A percentile compares a stretch with the other conserved stretches of the same genome.
These are phyloP conservation scores for Pseudoips prasinana DNA, from an alignment of 2,888 invertebrate species.

Conservation along the genomic window DNA sequence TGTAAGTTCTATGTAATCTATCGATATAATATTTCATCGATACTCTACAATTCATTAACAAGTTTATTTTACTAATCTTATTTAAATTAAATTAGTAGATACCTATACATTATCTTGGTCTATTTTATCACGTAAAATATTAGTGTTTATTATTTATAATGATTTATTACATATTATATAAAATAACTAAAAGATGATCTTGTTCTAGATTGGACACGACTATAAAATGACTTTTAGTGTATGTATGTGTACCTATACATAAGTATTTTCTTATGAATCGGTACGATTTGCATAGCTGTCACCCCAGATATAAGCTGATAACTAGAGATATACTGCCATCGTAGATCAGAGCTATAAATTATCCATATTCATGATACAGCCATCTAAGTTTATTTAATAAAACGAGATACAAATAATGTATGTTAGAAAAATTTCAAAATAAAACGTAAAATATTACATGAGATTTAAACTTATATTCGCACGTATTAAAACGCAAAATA, in stretches of 20 bases:
- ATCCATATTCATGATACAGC: conserved; percentile 37
- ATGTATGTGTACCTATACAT: too few relatives aligned
- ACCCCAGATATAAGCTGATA: conserved; percentile 39
- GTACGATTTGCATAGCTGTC: conserved; percentile 43
- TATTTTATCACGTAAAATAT: too few relatives aligned
- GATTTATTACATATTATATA: too few relatives aligned
- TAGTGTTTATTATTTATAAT: too few relatives aligned
- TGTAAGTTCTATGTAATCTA: too few relatives aligned
- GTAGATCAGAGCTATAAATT: conserved; percentile 36
- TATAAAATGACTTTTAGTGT: background rate
- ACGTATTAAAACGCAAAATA: conserved; percentile 1
- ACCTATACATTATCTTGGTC: too few relatives aligned
- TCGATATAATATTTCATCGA: too few relatives aligned
- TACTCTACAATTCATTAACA: too few relatives aligned
- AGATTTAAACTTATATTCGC: background rate
- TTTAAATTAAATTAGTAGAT: too few relatives aligned
- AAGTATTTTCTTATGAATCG: too few relatives aligned
- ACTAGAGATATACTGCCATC: conserved; percentile 38
- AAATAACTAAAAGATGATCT: too few relatives aligned
- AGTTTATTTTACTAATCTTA: too few relatives aligned
- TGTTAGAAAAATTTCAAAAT: background rate
- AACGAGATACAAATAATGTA: background rate
- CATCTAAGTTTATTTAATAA: conserved; percentile 4
- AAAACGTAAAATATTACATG: background rate
- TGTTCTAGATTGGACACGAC: background rate